Evolutionary conservation across 1,140 invertebrate genomes (phyloP).

Genomic region (Bradynema listronoti): DNA sequence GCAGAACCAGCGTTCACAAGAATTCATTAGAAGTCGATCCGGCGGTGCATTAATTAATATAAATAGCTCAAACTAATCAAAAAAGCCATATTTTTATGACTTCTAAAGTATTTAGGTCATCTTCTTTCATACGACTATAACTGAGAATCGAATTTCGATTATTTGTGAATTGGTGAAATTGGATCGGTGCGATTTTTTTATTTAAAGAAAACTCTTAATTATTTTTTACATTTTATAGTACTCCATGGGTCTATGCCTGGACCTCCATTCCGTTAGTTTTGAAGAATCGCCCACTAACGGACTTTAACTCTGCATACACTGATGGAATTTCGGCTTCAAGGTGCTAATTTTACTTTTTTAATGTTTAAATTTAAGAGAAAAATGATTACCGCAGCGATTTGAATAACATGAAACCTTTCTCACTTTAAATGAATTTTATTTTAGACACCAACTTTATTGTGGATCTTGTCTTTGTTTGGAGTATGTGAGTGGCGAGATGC

Average conservation of each 20-base stretch:
- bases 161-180: conserved; percentile 23
- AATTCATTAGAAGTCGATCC: too few species aligned
- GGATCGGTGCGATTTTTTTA: conserved; percentile 2
- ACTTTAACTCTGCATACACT: too few species aligned
- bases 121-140: conserved; percentile 22
- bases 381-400: too few species aligned
- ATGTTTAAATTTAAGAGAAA: too few species aligned
- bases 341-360: too few species aligned
- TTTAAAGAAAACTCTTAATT: neutral
- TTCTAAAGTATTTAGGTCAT: conserved; percentile 12
- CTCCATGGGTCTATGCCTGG: conserved; percentile 23
- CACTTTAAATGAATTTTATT: too few species aligned
- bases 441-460: conserved; percentile 33
- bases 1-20: too few species aligned
- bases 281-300: conserved; percentile 25
- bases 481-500: conserved; percentile 10
- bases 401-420: too few species aligned
- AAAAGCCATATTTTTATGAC: neutral
- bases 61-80: conserved; percentile 11
- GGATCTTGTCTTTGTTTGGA: conserved; percentile 20
- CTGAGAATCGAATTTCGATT: conserved; percentile 23
- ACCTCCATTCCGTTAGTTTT: conserved; percentile 16
- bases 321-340: too few species aligned
- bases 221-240: conserved; percentile 2
- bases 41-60: too few species aligned